phyloP scores from a whole-genome alignment of 2,113 vertebrate species.

The Zosterops pallidus region DNA sequence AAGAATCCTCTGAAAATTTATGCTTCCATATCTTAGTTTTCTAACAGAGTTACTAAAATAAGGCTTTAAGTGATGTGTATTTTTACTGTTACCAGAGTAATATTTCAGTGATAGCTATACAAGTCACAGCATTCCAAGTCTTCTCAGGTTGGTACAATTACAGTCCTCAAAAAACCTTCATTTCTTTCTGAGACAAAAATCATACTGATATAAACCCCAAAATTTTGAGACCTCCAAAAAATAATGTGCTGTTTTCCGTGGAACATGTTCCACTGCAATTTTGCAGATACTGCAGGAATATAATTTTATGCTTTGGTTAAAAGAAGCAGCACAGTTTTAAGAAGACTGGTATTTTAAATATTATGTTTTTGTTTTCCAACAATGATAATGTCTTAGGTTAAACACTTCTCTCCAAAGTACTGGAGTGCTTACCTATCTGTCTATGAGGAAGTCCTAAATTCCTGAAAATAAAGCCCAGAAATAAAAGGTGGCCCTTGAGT shows the following conservation, averaged over 20 bases:
- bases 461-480: neutral
- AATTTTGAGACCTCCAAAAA: neutral
- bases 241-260: neutral
- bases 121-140: slow-evolving; percentile 42
- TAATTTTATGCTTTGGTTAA: neutral
- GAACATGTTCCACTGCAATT: neutral
- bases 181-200: slow-evolving; percentile 44
- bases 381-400: neutral
- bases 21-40: neutral
- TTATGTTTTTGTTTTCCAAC: neutral
- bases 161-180: slow-evolving; percentile 34
- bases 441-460: neutral
- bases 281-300: neutral
- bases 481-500: neutral
- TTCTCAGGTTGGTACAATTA: neutral
- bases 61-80: neutral
- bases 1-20: neutral
- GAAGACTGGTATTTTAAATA: neutral
- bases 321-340: neutral
- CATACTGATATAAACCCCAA: neutral
- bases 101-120: neutral
- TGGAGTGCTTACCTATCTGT: neutral
- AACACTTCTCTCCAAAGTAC: neutral
- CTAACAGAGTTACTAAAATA: neutral
- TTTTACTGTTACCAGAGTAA: neutral